These are phyloP conservation scores for Caenorhabditis zanzibari DNA, from an alignment of 2,888 invertebrate species.

Conservation along the genomic window DNA sequence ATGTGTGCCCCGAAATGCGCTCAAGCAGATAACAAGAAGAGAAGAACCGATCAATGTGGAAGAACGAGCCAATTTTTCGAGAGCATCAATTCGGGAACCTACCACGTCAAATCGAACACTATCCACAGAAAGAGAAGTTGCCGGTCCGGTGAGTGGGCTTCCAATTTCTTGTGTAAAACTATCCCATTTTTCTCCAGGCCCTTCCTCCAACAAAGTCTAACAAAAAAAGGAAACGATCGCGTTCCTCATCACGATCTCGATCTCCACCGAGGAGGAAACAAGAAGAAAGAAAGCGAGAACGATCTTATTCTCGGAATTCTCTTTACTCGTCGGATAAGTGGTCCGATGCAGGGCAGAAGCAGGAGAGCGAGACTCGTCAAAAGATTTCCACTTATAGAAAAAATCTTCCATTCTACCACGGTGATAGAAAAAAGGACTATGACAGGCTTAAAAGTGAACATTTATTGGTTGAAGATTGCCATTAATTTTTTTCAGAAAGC, in stretches of 20 bases:
- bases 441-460: neutral
- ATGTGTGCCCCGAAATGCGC: neutral
- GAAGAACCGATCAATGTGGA: neutral
- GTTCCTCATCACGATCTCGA: neutral
- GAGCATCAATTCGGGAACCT: neutral
- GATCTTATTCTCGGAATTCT: neutral
- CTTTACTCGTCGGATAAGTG: neutral
- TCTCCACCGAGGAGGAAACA: neutral
- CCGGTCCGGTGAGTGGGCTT: neutral
- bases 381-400: neutral
- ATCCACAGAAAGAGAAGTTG: neutral
- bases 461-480: neutral
- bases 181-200: neutral
- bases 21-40: neutral
- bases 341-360: neutral
- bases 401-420: conserved; percentile 18
- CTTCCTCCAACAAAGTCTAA: neutral
- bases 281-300: neutral
- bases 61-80: neutral
- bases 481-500: neutral
- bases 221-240: neutral
- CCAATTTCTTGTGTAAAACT: neutral
- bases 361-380: neutral
- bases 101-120: neutral
- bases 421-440: neutral